Evolutionary conservation across 2,888 invertebrate species (phyloP), one percentile per base, ranked within the genome.

Genomic region (Hemaris fuciformis): DNA sequence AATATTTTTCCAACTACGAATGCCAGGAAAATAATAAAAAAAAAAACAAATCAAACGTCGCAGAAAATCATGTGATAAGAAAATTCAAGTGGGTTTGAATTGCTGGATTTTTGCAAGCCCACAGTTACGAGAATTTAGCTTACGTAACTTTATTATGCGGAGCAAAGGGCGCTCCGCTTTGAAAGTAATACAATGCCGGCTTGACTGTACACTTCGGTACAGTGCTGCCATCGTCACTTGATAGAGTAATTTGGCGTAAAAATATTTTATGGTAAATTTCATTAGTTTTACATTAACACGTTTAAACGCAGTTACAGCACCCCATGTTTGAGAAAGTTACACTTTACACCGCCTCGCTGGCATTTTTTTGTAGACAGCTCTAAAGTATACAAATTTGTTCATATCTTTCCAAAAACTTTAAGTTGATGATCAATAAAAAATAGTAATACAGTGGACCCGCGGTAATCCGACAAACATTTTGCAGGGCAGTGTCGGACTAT

Each of bases 111-210:
- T 84, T 81, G 73, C 84, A 80, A 83, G 79, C 75, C 77, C 76
- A 77, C 78, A 75, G 77, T 53, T 76, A 79, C 81, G 66, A 80
- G 81, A 83, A 81, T 83, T 82, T 80, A 81, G 76, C 80, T 80
- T 78, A 80, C 77, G 76, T 80, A 85, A 87, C 82, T 76, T 80
- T 83, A 82, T 83, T 83, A 86, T 80, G 70, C 73, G 70, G 69
- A 72, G 69, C 69, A 71, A 77, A 80, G 77, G 76, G 75, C 75
- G 72, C 74, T 76, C 70, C 73, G 73, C 80, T 81, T 80, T 80
- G 83, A 79, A 70, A 76, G 63, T 66, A 68, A 68, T 84, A 87
- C 87, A 89, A 84, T 83, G 80, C 84, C 76, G 72, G 77, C 74
- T 79, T 67, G 67, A 53, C 27, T 48, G 27, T 31, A 53, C 20